phyloP scores from a whole-genome alignment of 2,888 invertebrate species.

The Urechis unicinctus region DNA sequence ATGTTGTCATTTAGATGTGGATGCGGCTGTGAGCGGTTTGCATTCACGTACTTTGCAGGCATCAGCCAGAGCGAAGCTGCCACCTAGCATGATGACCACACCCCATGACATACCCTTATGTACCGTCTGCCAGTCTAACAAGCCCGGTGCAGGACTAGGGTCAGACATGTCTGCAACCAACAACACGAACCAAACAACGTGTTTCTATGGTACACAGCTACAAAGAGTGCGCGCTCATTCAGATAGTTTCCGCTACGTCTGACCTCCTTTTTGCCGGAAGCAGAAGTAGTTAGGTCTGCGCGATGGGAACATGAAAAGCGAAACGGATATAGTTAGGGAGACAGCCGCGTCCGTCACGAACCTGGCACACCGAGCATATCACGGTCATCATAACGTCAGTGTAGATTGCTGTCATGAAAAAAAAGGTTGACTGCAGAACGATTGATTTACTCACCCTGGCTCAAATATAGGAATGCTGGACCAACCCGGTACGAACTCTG shows the following conservation, averaged over 20 bases:
- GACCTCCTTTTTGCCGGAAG: conserved; percentile 6
- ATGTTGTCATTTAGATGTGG: too few species aligned
- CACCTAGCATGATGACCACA: conserved; percentile 75
- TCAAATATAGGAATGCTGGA: too few species aligned
- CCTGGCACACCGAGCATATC: conserved; percentile 1
- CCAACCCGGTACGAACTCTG: conserved; percentile 15
- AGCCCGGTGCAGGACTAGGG: conserved; percentile 12
- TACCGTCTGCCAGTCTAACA: conserved; percentile 66
- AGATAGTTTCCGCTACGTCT: too few species aligned
- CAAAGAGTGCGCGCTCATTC: too few species aligned
- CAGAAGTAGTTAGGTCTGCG: conserved; percentile 8
- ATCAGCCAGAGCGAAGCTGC: conserved; percentile 85
- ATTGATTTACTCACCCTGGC: too few species aligned
- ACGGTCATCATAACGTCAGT: too few species aligned
- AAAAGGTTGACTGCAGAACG: too few species aligned
- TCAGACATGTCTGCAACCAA: conserved; percentile 1
- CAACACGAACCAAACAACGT: too few species aligned
- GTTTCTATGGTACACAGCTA: too few species aligned
- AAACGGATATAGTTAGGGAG: conserved; percentile 9
- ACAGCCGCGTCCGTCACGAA: conserved; percentile 16
- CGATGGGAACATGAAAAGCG: conserved; percentile 14
- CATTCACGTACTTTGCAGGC: conserved; percentile 66
- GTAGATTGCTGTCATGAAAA: too few species aligned
- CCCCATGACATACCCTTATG: conserved; percentile 87
- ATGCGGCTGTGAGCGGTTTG: too few species aligned